A percentile compares a stretch with the other conserved stretches of the same genome.
These are phyloP conservation scores for Girardinus metallicus DNA, from an alignment of 2,797 vertebrate species.

Conservation along the genomic window DNA sequence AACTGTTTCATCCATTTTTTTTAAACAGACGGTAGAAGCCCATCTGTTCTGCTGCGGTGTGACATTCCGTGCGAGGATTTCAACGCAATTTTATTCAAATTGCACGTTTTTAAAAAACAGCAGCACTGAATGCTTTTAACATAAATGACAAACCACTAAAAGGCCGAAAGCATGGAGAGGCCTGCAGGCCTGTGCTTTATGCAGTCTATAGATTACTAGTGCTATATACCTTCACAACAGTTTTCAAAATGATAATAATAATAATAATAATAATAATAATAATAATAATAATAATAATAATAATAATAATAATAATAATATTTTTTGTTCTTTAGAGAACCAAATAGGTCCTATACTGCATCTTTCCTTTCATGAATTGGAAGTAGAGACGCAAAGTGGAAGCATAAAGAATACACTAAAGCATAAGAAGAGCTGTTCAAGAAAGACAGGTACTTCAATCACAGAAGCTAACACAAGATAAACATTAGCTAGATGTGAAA, in stretches of 20 bases:
- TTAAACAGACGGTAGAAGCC: neutral
- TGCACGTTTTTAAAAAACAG: neutral
- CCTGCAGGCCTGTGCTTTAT: conserved; percentile 32
- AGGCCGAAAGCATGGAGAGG: conserved; percentile 14
- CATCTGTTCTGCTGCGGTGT: neutral
- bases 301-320: neutral
- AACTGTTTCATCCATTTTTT: neutral
- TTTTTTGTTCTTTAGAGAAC: neutral
- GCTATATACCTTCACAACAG: too few relatives aligned
- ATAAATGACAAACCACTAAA: neutral
- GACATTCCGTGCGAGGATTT: neutral
- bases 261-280: neutral
- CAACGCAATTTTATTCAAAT: neutral
- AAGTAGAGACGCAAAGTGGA: neutral
- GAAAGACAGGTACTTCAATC: neutral
- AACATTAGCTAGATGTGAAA: neutral
- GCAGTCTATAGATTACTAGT: neutral
- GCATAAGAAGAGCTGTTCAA: neutral
- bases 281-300: too few relatives aligned
- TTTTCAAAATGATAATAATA: neutral
- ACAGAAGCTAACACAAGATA: neutral
- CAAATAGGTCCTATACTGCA: neutral
- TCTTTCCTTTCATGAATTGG: neutral
- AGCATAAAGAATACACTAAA: neutral
- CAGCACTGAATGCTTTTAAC: neutral